These are phyloP conservation scores for Machaerirhynchus nigripectus DNA, from an alignment of 2,113 vertebrate genomes.

Conservation along the genomic window DNA sequence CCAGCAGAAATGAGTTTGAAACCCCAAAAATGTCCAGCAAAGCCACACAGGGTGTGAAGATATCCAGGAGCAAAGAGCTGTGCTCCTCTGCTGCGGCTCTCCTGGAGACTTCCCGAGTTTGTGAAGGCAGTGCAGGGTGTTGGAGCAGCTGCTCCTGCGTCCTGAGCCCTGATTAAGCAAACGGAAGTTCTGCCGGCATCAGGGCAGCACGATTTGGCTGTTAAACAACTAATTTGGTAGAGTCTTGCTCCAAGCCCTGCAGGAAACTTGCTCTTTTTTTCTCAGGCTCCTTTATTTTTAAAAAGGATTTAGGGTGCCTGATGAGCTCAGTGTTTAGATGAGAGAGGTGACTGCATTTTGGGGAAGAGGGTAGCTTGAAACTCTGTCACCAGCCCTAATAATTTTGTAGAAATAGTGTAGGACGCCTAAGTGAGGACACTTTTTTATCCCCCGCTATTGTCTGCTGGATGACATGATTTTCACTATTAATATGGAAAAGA, in stretches of 20 bases:
- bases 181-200: background rate
- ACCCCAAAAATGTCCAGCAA: background rate
- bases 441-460: fast-evolving
- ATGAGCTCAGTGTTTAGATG: background rate
- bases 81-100: background rate
- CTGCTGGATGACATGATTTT: background rate
- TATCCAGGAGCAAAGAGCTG: background rate
- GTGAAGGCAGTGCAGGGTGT: background rate
- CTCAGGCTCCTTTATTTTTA: background rate
- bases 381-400: fast-evolving
- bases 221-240: background rate
- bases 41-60: fast-evolving
- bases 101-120: background rate
- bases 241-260: background rate
- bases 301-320: background rate
- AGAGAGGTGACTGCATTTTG: background rate
- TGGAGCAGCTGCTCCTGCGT: background rate
- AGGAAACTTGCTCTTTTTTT: background rate
- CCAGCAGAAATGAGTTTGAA: background rate
- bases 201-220: background rate
- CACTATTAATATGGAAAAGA: background rate
- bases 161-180: background rate
- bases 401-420: background rate
- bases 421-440: background rate
- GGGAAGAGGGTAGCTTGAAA: background rate